These are phyloP conservation scores for Hestina assimilis DNA, from an alignment of 1,140 invertebrate genomes.

Conservation along the genomic window DNA sequence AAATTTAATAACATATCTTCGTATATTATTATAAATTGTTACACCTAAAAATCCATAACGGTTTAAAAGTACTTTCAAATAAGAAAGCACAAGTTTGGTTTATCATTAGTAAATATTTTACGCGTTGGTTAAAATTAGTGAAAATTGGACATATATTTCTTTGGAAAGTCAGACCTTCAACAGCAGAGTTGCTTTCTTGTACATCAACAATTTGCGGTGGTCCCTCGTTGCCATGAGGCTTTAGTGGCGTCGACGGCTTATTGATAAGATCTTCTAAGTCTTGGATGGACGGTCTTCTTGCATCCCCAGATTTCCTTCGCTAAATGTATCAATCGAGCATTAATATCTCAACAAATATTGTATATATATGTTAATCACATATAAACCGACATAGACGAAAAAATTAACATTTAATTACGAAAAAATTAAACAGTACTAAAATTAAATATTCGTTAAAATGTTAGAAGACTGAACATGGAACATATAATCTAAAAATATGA, in stretches of 20 bases:
- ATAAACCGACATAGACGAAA: conserved; percentile 34
- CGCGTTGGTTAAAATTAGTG: too few species aligned
- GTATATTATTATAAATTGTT: too few species aligned
- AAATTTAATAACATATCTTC: too few species aligned
- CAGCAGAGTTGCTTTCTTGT: conserved; percentile 92
- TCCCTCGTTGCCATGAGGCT: conserved; percentile 86
- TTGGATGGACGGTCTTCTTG: conserved; percentile 90
- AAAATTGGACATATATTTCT: too few species aligned
- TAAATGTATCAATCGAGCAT: conserved; percentile 67
- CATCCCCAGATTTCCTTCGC: conserved; percentile 92
- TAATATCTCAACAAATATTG: conserved; percentile 12
- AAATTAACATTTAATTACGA: not conserved
- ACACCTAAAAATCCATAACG: too few species aligned
- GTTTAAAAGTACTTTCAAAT: too few species aligned
- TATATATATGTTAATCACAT: conserved; percentile 44
- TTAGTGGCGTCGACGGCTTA: conserved; percentile 92
- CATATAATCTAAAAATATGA: conserved; percentile 1
- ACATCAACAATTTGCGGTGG: conserved; percentile 93
- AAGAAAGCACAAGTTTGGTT: too few species aligned
- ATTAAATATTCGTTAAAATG: too few species aligned
- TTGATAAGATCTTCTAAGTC: conserved; percentile 94
- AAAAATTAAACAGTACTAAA: not conserved
- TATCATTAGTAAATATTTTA: too few species aligned
- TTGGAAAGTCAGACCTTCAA: conserved; percentile 86
- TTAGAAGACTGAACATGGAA: too few species aligned